Base-by-base conservation (phyloP, 2,888 invertebrate species). In the Tyria jacobaeae region DNA sequence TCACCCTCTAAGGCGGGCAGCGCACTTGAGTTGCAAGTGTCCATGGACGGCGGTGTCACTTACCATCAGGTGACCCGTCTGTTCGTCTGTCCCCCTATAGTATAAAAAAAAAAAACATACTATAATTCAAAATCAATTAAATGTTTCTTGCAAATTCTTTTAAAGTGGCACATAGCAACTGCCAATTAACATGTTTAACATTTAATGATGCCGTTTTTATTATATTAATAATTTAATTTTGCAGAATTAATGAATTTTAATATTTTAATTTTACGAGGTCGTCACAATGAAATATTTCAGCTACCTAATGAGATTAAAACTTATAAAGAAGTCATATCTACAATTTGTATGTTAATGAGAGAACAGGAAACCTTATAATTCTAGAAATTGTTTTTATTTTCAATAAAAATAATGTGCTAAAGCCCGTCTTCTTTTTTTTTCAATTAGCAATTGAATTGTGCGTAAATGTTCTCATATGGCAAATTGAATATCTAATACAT, bases 271-370 rank as follows among this genome's bases (percentile, higher is more conserved):
- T 51, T 44, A 57, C 49, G 57, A n/a, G 35, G 15, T 34, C 21
- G 37, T 49, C 50, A 37, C 49, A 50, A 41, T 44, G 34, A 49
- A 57, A 48, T 37, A 37, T 17, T 50, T 15, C 17, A 27, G 14
- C 25, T 41, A 44, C 44, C 47, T 52, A 41, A 52, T 21, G 15
- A 44, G n/a, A 53, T 53, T 59, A 52, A 52, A 59, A 53, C 31
- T 27, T 25, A 44, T 52, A 59, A 50, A 59, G 31, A 41, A 37
- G 37, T 49, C 55, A 35, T 50, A 35, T 41, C 27, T 59, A 56
- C 62, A 73, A 73, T 73, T 73, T 73, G 76, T 70, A 73, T 73
- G 76, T 34, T 48, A 73, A 73, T 73, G 15, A 7, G 1, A 39
- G 7, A 51, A 63, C 66, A 65, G 60, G 73, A 75, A 64, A 72